phyloP scores from a whole-genome alignment of 1,140 invertebrate genomes.

The Nasonia giraulti region DNA sequence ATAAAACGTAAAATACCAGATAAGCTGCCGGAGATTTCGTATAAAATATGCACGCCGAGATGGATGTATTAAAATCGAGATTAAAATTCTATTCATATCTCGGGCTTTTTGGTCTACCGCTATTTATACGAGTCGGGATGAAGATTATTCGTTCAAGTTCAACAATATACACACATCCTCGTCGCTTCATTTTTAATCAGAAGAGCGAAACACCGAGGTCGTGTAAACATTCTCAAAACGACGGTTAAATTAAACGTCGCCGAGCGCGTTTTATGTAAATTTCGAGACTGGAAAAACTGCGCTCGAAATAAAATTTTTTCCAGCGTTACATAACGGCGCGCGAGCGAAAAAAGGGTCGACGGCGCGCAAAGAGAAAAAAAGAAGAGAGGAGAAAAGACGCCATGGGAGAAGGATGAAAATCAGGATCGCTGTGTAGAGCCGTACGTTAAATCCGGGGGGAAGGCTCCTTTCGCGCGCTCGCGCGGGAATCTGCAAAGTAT shows the following conservation, averaged over 20 bases:
- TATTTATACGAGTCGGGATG: not conserved
- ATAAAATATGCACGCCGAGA: not conserved
- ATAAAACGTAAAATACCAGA: constrained; percentile 13
- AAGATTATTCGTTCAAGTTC: not conserved
- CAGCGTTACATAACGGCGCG: not conserved
- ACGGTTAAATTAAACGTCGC: not conserved
- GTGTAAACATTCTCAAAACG: constrained; percentile 1
- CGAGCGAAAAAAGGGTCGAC: not conserved
- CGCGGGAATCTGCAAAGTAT: constrained; percentile 61
- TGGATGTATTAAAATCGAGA: not conserved
- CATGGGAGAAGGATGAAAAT: constrained; percentile 47
- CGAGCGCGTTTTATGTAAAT: not conserved
- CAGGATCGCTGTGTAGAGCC: constrained; percentile 47
- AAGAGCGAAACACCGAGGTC: not conserved
- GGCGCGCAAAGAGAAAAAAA: constrained; percentile 3
- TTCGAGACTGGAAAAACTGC: not conserved
- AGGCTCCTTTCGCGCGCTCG: constrained; percentile 48
- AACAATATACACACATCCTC: not conserved
- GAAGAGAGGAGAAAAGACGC: constrained; percentile 25
- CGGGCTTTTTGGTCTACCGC: no score
- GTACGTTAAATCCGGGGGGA: constrained; percentile 54
- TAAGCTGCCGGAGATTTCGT: not conserved
- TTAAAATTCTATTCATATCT: constrained; percentile 5
- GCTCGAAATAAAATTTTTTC: not conserved
- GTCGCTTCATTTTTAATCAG: not conserved